Evolutionary conservation across 2,888 invertebrate genomes (phyloP), one percentile per base, ranked within the genome.

Genomic region (Saturnia japonica): DNA sequence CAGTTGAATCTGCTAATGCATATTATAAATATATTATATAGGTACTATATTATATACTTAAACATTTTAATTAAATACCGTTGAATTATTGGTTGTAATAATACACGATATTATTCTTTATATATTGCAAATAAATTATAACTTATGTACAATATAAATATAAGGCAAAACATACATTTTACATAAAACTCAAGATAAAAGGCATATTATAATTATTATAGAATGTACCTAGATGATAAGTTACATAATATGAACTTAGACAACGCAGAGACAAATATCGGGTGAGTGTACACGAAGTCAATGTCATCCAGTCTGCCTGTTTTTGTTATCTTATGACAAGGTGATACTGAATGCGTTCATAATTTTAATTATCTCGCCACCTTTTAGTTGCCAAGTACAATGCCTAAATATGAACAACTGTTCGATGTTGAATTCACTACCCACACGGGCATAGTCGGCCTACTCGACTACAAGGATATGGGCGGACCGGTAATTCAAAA

Each of bases 401-500:
- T 74, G 70, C 67, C 87, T 85, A 84, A 85, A 87, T 86, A 85
- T 74, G 86, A 81, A 81, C 80, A 80, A 80, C 76, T 79, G 80
- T 75, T 82, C 81, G 75, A 81, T 82, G 75, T 80, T 78, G 75
- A 76, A 82, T 74, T 76, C 74, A 73, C 82, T 78, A 80, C 89
- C 87, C 85, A 90, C 88, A 82, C 86, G 73, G 72, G 77, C 75
- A 74, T 73, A 73, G 75, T 76, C 74, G 75, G 78, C 77, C 77
- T 74, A 74, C 70, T 73, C 73, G 70, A 76, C 71, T 72, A 73
- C 75, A 75, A 76, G 75, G 78, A 81, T 77, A 85, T 89, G 85
- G 91, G 91, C 90, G 91, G 90, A 88, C 90, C 78, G 83, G 90
- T 88, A 81, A 79, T 73, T 68, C 57, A 72, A 45, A 83, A 77